Conservation (phyloP, 2,888 invertebrate species). For the Metopia argyrocephala region DNA sequence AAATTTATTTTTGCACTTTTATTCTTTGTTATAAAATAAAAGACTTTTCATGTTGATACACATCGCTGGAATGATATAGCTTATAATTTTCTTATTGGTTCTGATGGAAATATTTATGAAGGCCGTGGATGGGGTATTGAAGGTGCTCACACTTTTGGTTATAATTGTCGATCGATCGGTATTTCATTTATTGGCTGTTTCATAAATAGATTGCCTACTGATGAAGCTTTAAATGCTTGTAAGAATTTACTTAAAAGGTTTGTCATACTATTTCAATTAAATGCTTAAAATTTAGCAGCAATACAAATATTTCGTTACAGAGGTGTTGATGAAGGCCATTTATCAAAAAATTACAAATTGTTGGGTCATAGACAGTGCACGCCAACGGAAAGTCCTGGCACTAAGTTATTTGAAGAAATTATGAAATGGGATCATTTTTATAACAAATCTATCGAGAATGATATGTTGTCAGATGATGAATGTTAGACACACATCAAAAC, state of each 20-base stretch:
- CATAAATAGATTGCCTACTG: constrained; percentile 78
- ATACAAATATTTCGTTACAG: constrained; percentile 66
- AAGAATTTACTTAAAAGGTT: constrained; percentile 77
- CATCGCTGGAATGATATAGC: constrained; percentile 80
- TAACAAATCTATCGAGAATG: constrained; percentile 34
- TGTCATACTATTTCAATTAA: background rate
- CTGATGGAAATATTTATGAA: constrained; percentile 81
- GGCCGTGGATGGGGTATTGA: constrained; percentile 81
- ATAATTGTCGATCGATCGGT: constrained; percentile 80
- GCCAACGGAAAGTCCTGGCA: constrained; percentile 80
- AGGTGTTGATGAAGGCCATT: constrained; percentile 79
- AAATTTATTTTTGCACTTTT: no score
- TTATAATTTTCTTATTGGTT: constrained; percentile 81
- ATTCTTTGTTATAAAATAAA: background rate
- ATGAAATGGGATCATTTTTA: constrained; percentile 80
- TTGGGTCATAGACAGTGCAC: constrained; percentile 80
- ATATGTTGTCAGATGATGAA: background rate
- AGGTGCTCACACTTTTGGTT: constrained; percentile 80
- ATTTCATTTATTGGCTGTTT: constrained; percentile 81
- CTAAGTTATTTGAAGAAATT: constrained; percentile 79
- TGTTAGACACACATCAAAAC: background rate
- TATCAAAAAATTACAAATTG: constrained; percentile 79
- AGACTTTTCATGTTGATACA: constrained; percentile 80
- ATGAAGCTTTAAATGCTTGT: constrained; percentile 77
- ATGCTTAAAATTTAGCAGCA: background rate